These are phyloP conservation scores for Pseudochaenichthys georgianus DNA, from an alignment of 2,797 vertebrate species.

Conservation along the genomic window DNA sequence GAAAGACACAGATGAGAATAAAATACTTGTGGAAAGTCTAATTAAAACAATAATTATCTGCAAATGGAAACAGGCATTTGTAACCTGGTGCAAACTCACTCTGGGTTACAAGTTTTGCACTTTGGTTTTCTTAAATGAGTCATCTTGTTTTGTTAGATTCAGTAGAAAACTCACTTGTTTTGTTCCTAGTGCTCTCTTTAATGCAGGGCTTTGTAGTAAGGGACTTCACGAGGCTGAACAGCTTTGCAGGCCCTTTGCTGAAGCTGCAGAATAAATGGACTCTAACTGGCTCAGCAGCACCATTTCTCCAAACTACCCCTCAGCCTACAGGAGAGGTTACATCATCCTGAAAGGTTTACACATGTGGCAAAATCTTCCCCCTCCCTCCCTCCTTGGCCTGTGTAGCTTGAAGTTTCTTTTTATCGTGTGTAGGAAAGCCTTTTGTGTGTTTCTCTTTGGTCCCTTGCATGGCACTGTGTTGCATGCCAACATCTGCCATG, in stretches of 20 bases:
- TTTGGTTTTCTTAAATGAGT: not conserved
- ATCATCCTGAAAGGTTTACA: slow-evolving; percentile 66
- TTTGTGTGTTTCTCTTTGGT: not conserved
- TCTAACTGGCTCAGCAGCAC: slow-evolving; percentile 8
- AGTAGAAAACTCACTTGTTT: not conserved
- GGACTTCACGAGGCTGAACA: slow-evolving; percentile 19
- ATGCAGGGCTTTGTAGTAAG: slow-evolving; percentile 25
- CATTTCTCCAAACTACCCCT: slow-evolving; percentile 28
- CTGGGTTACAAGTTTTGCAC: not conserved
- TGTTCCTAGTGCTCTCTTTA: slow-evolving; percentile 6
- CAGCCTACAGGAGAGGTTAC: slow-evolving; percentile 53
- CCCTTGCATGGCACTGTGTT: slow-evolving; percentile 17
- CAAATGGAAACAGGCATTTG: not conserved
- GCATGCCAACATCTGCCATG: slow-evolving; percentile 40
- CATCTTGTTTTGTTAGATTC: not conserved
- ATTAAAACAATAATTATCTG: not conserved
- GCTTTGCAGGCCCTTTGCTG: not conserved
- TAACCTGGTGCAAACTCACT: not conserved
- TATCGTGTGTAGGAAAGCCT: slow-evolving; percentile 2
- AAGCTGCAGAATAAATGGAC: slow-evolving; percentile 24
- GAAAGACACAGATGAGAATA: too few species aligned
- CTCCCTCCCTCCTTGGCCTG: slow-evolving; percentile 26
- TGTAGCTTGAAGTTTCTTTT: slow-evolving; percentile 38
- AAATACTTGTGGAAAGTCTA: not conserved
- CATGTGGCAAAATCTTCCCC: slow-evolving; percentile 49